Evolutionary conservation across 2,797 vertebrate species (phyloP).

Genomic region (Epinephelus malabaricus): DNA sequence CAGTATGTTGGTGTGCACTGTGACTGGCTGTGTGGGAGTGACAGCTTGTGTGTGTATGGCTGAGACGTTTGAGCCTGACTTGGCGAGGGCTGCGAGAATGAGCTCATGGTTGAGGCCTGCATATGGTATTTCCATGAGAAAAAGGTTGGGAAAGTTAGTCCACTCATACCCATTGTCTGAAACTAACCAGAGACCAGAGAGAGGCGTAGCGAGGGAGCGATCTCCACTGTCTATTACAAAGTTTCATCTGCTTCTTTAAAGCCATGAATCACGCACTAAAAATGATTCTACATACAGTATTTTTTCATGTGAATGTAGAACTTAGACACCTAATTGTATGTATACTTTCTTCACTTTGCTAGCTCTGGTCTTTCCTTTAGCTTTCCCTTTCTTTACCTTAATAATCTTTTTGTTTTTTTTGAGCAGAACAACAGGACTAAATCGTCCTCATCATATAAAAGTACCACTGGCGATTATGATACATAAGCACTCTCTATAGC

Average conservation of each 20-base stretch:
- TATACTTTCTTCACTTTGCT: neutral
- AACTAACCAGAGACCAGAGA: slow-evolving; percentile 73
- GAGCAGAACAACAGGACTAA: neutral
- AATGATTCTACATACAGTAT: neutral
- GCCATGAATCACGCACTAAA: slow-evolving; percentile 14
- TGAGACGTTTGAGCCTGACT: slow-evolving; percentile 80
- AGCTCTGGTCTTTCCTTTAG: slow-evolving; percentile 1
- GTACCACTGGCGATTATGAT: neutral
- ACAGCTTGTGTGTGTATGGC: slow-evolving; percentile 70
- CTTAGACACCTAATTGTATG: neutral
- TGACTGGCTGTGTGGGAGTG: slow-evolving; percentile 74
- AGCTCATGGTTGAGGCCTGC: slow-evolving; percentile 87
- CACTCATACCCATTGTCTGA: slow-evolving; percentile 75
- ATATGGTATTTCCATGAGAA: slow-evolving; percentile 91
- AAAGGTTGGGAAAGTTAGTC: slow-evolving; percentile 72
- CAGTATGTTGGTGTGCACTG: slow-evolving; percentile 65
- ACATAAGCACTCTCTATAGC: neutral
- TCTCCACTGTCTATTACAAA: slow-evolving; percentile 34
- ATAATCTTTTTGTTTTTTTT: neutral
- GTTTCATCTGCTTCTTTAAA: slow-evolving; percentile 19
- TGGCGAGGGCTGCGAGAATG: slow-evolving; percentile 86
- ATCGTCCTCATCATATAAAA: neutral
- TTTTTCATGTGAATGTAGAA: too few relatives aligned
- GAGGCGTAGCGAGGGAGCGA: slow-evolving; percentile 43
- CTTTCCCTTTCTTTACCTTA: slow-evolving; percentile 13